Conservation (phyloP, 2,113 vertebrate species). For the Muscicapa adusta region DNA sequence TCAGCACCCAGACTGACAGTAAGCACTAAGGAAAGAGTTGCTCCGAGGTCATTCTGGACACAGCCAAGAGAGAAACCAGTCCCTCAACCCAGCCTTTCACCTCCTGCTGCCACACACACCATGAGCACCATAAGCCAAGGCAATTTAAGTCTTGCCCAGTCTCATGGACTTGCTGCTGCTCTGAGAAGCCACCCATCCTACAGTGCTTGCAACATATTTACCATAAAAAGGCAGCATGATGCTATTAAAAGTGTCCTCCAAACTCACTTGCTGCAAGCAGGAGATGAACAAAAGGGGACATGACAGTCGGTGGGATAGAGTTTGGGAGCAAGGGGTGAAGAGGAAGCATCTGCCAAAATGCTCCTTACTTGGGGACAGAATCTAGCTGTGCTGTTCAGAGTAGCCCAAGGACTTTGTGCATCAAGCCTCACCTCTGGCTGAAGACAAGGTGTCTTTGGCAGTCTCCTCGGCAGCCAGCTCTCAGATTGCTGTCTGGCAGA, state of each 20-base stretch:
- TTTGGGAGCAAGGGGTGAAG: background rate
- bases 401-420: conserved; percentile 1
- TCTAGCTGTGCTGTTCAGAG: background rate
- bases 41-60: background rate
- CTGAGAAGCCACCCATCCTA: background rate
- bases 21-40: background rate
- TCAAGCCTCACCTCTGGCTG: conserved; percentile 40
- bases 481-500: conserved; percentile 35
- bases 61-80: background rate
- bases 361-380: background rate
- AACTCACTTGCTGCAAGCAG: background rate
- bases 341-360: background rate
- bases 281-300: background rate
- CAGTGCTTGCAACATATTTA: background rate
- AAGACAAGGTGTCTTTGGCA: conserved; percentile 41
- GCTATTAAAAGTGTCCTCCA: background rate
- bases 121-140: background rate
- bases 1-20: background rate
- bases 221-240: conserved; percentile 25
- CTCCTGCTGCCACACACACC: accelerated
- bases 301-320: background rate
- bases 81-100: background rate
- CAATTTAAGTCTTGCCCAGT: background rate
- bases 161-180: background rate
- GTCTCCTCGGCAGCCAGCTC: background rate